Percentiles rank a stretch among this genome's conserved stretches.
These are phyloP conservation scores for Drosophila dives DNA, from an alignment of 2,888 invertebrate genomes.

Conservation along the genomic window DNA sequence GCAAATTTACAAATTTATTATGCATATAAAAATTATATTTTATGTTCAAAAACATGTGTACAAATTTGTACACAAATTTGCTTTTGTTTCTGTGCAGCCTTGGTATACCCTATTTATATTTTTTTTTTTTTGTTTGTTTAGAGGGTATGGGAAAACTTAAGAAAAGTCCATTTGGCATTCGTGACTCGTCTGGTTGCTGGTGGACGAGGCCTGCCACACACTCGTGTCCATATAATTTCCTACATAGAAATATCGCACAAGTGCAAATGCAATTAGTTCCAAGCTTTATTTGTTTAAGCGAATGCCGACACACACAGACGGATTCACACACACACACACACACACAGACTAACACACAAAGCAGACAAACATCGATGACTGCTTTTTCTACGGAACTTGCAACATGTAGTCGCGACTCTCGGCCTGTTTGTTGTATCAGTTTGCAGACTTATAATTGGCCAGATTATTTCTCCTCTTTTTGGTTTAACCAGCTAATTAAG, in stretches of 20 bases:
- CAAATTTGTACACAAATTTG: background rate
- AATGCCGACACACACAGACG: slow-evolving; percentile 63
- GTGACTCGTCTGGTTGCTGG: slow-evolving; percentile 52
- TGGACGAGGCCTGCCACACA: slow-evolving; percentile 20
- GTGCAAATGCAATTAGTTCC: slow-evolving; percentile 79
- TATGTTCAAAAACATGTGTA: no score
- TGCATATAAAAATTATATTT: background rate
- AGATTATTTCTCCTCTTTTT: slow-evolving; percentile 73
- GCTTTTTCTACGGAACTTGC: slow-evolving; percentile 52
- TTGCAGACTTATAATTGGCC: slow-evolving; percentile 68
- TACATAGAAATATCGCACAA: slow-evolving; percentile 77
- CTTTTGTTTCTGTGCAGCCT: background rate
- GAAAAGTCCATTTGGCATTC: slow-evolving; percentile 47
- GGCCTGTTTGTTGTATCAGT: slow-evolving; percentile 60
- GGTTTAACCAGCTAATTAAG: slow-evolving; percentile 70
- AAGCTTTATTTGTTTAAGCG: slow-evolving; percentile 75
- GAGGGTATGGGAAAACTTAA: slow-evolving; percentile 24
- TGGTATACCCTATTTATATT: background rate
- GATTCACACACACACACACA: slow-evolving; percentile 6
- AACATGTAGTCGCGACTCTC: slow-evolving; percentile 34
- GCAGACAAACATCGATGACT: slow-evolving; percentile 6
- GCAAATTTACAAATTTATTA: background rate
- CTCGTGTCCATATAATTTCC: slow-evolving; percentile 70
- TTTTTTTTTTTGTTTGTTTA: background rate
- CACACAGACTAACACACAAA: slow-evolving; percentile 6